phyloP scores from a whole-genome alignment of 2,113 vertebrate species.

The Chitala chitala region DNA sequence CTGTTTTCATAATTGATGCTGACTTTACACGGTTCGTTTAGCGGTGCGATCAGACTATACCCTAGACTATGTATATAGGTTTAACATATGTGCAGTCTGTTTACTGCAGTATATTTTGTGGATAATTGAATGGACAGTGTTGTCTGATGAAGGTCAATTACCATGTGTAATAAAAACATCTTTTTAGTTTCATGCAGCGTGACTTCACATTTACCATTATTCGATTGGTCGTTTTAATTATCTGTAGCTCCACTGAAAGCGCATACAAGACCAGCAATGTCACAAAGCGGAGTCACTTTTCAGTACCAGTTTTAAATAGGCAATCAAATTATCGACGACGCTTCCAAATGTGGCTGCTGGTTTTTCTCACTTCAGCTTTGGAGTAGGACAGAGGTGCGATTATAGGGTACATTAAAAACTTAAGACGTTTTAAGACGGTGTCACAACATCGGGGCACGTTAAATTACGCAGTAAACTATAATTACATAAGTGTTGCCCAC shows the following conservation, averaged over 20 bases:
- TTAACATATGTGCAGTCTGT: too few species aligned
- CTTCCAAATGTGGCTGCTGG: neutral
- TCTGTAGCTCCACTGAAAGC: too few species aligned
- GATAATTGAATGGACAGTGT: neutral
- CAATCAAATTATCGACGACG: neutral
- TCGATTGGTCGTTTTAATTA: too few species aligned
- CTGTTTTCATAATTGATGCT: neutral
- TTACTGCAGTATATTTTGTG: neutral
- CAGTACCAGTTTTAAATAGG: neutral
- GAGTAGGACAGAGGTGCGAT: neutral
- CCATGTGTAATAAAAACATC: neutral
- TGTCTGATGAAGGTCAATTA: neutral
- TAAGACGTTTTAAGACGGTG: neutral
- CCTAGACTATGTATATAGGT: neutral
- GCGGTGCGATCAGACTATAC: too few species aligned
- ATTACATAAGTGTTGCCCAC: neutral
- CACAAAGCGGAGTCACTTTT: neutral
- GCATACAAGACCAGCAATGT: too few species aligned
- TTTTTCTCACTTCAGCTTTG: too few species aligned
- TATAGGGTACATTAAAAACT: neutral
- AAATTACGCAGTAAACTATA: conserved; percentile 11
- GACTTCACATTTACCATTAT: neutral
- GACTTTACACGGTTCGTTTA: neutral
- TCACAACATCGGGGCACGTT: neutral
- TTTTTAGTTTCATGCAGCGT: neutral